Percentiles rank a stretch among this genome's conserved stretches.
phyloP scores from a whole-genome alignment of 2,113 vertebrate species.

The Opisthocomus hoazin region DNA sequence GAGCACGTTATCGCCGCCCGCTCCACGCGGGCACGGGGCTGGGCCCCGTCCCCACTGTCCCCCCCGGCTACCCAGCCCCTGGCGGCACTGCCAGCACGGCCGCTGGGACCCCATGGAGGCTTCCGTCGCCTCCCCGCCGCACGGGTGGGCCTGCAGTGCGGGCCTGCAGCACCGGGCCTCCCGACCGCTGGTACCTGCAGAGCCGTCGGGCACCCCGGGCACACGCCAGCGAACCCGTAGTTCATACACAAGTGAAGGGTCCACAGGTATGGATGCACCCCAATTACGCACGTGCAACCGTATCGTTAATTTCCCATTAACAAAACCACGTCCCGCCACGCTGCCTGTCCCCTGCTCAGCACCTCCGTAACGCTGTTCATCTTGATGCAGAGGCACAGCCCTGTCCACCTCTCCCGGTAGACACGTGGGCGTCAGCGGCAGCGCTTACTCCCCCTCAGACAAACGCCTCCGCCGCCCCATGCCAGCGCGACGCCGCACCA shows the following conservation, averaged over 20 bases:
- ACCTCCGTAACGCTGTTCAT: not conserved
- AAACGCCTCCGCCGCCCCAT: accelerated
- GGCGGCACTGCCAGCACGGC: too few relatives aligned
- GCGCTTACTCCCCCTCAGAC: accelerated
- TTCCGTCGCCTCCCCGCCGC: not conserved
- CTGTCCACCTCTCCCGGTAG: not conserved
- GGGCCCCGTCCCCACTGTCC: too few relatives aligned
- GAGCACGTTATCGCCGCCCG: accelerated
- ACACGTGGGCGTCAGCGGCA: accelerated
- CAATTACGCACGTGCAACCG: not conserved
- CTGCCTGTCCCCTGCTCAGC: accelerated
- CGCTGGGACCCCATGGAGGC: accelerated
- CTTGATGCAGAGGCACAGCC: not conserved
- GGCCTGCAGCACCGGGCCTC: not conserved
- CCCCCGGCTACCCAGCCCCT: too few relatives aligned
- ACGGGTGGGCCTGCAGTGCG: not conserved
- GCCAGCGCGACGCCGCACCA: accelerated
- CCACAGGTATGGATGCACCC: not conserved
- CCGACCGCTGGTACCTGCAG: not conserved
- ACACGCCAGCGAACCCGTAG: accelerated
- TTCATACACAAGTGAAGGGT: accelerated
- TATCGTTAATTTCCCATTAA: not conserved
- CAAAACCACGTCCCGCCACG: not conserved
- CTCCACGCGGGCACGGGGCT: accelerated
- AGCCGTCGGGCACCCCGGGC: not conserved